Evolutionary conservation across 2,888 invertebrate species (phyloP), one percentile per base, ranked within the genome.

Genomic region (Ectemnius lituratus): DNA sequence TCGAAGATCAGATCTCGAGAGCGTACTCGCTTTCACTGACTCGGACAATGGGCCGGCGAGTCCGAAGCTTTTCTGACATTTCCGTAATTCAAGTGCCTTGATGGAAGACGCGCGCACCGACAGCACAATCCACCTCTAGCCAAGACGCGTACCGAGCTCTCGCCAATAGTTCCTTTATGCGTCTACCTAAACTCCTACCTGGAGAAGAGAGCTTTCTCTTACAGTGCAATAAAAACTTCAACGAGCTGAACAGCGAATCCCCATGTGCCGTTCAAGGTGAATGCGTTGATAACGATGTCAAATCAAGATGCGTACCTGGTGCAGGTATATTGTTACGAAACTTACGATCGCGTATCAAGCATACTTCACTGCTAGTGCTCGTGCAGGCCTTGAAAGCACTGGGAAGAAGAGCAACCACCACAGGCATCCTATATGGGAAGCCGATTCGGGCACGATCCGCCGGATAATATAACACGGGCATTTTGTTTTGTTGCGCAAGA

Each of bases 401-500:
- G 37, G 37, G 72, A 78, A 52, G 63, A 37, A 37, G 67, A 27
- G 76, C 37, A 60, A 37, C 52, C 52, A 52, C 62, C 66, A 57
- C 62, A 72, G 77, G 8, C 37, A 77, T 80, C 80, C 82, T 76
- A 78, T 79, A 76, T 75, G 74, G 78, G 79, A 84, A 78, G 80
- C 62, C 76, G 84, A 80, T 78, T 78, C 80, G 78, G 70, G 70
- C 75, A 71, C 79, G 79, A 80, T 74, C 62, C 64, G 16, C 65
- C 62, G 78, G 76, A 83, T 79, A 82, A 80, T 73, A 79, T 76
- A 82, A 79, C 78, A 75, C 73, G 62, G 58, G 71, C 69, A 80
- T 82, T 79, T 83, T 76, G 76, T 80, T 81, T 81, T 77, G 80
- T 84, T 83, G 77, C 80, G 75, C 81, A 78, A 82, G 74, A 78